Percentiles rank a stretch among this genome's conserved stretches.
phyloP scores from a whole-genome alignment of 2,888 invertebrate species.

The Troilus luridus region DNA sequence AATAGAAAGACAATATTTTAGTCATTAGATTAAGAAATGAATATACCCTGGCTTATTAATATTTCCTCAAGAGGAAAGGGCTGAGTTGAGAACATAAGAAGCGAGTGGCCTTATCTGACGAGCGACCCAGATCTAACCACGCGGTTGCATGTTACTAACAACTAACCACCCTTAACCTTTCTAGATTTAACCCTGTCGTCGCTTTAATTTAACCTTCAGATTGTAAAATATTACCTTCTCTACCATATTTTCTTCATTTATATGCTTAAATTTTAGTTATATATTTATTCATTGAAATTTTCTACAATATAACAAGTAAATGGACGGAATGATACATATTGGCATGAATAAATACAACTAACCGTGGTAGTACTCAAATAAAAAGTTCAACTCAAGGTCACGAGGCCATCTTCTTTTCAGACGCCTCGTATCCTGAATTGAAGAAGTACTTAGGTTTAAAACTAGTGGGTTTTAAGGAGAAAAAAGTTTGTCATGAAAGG shows the following conservation, averaged over 20 bases:
- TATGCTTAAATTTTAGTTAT: too few relatives aligned
- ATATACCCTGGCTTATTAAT: not conserved
- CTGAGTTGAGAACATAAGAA: not conserved
- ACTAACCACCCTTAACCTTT: slow-evolving; percentile 29
- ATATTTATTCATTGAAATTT: too few relatives aligned
- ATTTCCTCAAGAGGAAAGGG: not conserved
- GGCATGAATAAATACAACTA: too few relatives aligned
- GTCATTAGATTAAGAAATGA: not conserved
- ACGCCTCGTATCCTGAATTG: too few relatives aligned
- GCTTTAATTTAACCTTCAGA: not conserved
- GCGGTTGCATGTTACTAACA: not conserved
- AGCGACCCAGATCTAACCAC: not conserved
- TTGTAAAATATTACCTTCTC: not conserved
- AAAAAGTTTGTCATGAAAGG: too few relatives aligned
- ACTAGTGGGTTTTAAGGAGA: too few relatives aligned
- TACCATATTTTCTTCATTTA: not conserved
- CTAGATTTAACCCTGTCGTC: not conserved
- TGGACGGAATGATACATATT: too few relatives aligned
- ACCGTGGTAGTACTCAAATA: too few relatives aligned
- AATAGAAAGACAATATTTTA: not conserved
- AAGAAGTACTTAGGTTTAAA: too few relatives aligned
- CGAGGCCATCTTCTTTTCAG: too few relatives aligned
- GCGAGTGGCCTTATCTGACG: not conserved
- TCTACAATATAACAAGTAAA: too few relatives aligned
- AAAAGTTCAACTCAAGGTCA: too few relatives aligned